A percentile compares a stretch with the other conserved stretches of the same genome.
Evolutionary conservation across 2,888 invertebrate species (phyloP).

Genomic region (Synergus japonicus): DNA sequence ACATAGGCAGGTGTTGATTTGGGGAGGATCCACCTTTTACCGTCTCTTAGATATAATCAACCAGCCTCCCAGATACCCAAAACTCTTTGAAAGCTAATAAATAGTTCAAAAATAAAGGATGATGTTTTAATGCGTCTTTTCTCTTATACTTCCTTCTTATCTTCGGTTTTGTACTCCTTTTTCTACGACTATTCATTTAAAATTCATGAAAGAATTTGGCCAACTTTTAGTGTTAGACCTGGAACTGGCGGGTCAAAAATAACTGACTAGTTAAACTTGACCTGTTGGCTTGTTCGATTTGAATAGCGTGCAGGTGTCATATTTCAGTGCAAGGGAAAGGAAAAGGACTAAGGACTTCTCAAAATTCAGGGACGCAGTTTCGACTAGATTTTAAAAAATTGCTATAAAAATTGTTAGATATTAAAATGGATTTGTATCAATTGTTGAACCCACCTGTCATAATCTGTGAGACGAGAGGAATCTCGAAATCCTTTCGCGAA

Average conservation of each 20-base stretch:
- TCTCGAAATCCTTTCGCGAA: conserved; percentile 92
- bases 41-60: conserved; percentile 13
- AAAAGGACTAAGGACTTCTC: neutral
- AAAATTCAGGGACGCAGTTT: conserved; percentile 13
- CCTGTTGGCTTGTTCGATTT: conserved; percentile 24
- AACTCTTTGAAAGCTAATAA: neutral
- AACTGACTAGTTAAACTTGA: conserved; percentile 17
- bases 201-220: conserved; percentile 3
- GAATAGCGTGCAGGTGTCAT: conserved; percentile 32
- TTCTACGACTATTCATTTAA: conserved; percentile 44
- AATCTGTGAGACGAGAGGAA: conserved; percentile 87
- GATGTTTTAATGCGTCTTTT: conserved; percentile 10
- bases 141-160: neutral
- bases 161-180: neutral
- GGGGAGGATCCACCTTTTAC: conserved; percentile 50
- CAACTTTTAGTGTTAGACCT: neutral
- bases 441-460: conserved; percentile 82
- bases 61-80: conserved; percentile 24
- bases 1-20: conserved; percentile 57
- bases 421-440: conserved; percentile 27
- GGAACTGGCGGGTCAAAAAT: conserved; percentile 3
- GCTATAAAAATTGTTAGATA: neutral
- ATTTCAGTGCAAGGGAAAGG: neutral
- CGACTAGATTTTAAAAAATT: neutral
- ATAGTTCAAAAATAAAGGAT: neutral